Conservation (phyloP, 2,888 invertebrate genomes). For the Heliconius ethilla region DNA sequence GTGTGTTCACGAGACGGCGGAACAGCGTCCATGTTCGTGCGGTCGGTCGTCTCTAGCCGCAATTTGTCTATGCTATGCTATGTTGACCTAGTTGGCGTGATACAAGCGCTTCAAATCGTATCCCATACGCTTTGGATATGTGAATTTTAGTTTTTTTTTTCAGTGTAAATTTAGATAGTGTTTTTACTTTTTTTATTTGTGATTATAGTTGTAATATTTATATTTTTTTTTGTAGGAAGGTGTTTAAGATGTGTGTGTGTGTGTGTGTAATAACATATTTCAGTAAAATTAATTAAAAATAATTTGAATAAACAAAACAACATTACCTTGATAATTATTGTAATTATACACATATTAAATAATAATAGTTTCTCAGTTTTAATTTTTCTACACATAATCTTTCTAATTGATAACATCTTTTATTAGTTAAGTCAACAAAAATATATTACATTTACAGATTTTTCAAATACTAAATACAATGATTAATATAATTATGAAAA, state of each 20-base stretch:
- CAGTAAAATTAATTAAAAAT: neutral
- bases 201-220: neutral
- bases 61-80: slow-evolving; percentile 33
- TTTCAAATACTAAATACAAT: neutral
- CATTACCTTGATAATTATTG: neutral
- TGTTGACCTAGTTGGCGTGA: slow-evolving; percentile 40
- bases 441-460: neutral
- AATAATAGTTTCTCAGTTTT: neutral
- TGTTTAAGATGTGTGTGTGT: too few species aligned
- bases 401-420: neutral
- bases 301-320: neutral
- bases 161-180: neutral
- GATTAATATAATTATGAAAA: neutral
- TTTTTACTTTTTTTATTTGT: neutral
- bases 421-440: neutral
- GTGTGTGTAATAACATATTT: too few species aligned
- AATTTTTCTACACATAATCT: neutral
- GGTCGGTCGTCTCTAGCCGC: slow-evolving; percentile 30
- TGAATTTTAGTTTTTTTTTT: slow-evolving; percentile 7
- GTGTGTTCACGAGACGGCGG: slow-evolving; percentile 30
- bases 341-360: neutral
- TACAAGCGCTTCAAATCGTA: slow-evolving; percentile 14
- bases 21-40: slow-evolving; percentile 27
- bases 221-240: too few species aligned
- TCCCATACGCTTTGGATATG: slow-evolving; percentile 22